Percentiles rank a stretch among this genome's conserved stretches.
Conservation (phyloP, 2,113 vertebrate species). For the Suricata suricatta region DNA sequence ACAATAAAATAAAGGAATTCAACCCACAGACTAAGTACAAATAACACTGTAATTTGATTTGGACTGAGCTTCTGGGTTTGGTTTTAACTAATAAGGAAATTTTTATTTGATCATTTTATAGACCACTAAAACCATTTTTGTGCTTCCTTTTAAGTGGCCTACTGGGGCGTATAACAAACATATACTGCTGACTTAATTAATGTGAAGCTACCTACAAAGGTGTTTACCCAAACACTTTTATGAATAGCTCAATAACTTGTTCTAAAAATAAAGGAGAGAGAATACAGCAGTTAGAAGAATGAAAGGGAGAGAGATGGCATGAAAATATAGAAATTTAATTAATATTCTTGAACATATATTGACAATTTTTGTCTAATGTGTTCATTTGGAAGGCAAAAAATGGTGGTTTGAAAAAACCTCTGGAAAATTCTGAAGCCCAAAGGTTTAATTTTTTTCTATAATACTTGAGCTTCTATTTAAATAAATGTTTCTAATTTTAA, state of each 20-base stretch:
- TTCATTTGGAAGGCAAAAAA: background rate
- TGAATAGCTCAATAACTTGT: background rate
- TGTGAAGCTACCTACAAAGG: background rate
- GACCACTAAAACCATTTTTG: background rate
- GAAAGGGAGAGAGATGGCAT: background rate
- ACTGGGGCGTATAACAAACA: background rate
- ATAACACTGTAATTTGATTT: conserved; percentile 31
- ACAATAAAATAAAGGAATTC: conserved; percentile 51
- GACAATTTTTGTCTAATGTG: background rate
- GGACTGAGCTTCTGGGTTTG: background rate
- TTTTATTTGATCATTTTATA: conserved; percentile 34
- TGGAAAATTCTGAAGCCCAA: background rate
- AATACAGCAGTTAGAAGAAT: background rate
- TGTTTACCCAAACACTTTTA: background rate
- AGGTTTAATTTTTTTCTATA: background rate
- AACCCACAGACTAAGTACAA: background rate
- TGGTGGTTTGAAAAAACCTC: background rate
- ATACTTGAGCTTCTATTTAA: background rate
- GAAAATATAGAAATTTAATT: background rate
- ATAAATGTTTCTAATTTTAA: background rate
- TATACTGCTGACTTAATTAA: background rate
- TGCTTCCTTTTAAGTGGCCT: conserved; percentile 36
- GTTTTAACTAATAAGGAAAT: conserved; percentile 39
- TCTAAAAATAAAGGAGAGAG: conserved; percentile 5
- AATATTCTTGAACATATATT: background rate